Percentiles rank a stretch among this genome's conserved stretches.
Conservation (phyloP, 92 coral and sea anemone species). For the Porites evermanni region DNA sequence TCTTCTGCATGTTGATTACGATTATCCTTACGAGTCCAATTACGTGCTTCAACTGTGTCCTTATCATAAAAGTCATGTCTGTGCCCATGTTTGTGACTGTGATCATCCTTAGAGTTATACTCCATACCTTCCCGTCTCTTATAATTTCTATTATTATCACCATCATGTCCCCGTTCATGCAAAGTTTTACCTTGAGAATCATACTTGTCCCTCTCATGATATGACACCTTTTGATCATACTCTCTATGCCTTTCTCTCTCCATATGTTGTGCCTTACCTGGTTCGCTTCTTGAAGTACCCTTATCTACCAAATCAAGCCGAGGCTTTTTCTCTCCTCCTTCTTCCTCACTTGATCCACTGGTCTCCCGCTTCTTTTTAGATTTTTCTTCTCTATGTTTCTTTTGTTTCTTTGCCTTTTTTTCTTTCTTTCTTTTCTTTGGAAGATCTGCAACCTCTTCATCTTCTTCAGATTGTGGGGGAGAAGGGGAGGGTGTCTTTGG, state of each 20-base stretch:
- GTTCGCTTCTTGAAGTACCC: not conserved
- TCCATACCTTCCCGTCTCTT: not conserved
- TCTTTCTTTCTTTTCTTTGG: slow-evolving; percentile 83
- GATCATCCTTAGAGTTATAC: not conserved
- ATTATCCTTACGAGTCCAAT: not conserved
- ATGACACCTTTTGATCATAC: not conserved
- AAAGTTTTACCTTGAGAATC: not conserved
- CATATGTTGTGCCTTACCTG: not conserved
- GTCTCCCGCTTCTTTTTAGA: slow-evolving; percentile 34
- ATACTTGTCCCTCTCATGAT: not conserved
- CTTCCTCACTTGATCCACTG: slow-evolving; percentile 45
- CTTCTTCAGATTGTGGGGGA: slow-evolving; percentile 80
- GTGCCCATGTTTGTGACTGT: not conserved
- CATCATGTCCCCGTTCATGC: not conserved
- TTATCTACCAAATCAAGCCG: slow-evolving; percentile 1
- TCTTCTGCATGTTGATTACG: no score
- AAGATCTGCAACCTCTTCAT: slow-evolving; percentile 54
- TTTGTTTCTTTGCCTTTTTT: slow-evolving; percentile 79
- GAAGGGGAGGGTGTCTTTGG: slow-evolving; percentile 87
- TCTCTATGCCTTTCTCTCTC: not conserved
- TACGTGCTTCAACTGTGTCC: not conserved
- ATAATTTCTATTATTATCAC: not conserved
- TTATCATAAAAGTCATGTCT: not conserved
- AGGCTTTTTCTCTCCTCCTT: slow-evolving; percentile 18
- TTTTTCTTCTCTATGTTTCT: slow-evolving; percentile 67